Percentiles rank a stretch among this genome's conserved stretches.
phyloP scores from a whole-genome alignment of 2,797 vertebrate species.

The Emys orbicularis region DNA sequence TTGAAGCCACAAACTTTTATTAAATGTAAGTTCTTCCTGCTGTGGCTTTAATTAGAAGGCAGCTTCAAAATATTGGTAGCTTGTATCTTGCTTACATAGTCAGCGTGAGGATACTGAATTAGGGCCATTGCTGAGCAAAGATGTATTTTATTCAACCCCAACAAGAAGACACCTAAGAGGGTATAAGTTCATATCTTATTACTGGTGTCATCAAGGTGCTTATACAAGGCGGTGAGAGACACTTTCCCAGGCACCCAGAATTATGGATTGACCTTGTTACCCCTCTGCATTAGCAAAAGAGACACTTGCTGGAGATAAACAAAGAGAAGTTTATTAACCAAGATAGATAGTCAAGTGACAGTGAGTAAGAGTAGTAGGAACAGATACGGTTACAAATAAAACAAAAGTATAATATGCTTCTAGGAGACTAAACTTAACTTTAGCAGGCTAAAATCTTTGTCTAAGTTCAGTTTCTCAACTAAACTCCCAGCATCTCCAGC shows the following conservation, averaged over 20 bases:
- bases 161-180: background rate
- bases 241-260: background rate
- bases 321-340: background rate
- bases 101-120: fast-evolving
- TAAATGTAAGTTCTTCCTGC: fast-evolving
- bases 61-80: background rate
- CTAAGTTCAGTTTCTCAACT: background rate
- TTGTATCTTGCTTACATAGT: background rate
- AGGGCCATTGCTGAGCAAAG: background rate
- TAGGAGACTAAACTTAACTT: background rate
- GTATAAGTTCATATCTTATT: background rate
- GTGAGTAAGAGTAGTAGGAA: background rate
- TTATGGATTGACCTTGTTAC: background rate
- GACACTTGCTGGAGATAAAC: background rate
- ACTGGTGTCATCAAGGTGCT: fast-evolving
- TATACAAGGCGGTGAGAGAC: background rate
- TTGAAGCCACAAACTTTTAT: background rate
- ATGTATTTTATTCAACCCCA: background rate
- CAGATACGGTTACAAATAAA: background rate
- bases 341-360: background rate
- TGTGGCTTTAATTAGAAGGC: background rate
- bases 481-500: background rate
- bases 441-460: background rate
- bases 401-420: background rate
- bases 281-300: background rate